Evolutionary conservation across 2,113 vertebrate genomes (phyloP).

Genomic region (Planiliza haematocheilus): DNA sequence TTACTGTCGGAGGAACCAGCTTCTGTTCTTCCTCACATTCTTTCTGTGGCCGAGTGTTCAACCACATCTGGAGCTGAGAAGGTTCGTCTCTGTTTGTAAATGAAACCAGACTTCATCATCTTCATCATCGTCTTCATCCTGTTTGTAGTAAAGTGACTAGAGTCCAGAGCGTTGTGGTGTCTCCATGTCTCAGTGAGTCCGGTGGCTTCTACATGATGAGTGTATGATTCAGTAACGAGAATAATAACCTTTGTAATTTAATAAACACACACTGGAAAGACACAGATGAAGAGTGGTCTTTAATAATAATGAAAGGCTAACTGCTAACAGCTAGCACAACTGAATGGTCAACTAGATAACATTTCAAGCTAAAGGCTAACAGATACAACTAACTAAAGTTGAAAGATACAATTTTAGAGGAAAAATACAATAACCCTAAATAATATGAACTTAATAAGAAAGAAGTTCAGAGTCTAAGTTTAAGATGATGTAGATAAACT

Average conservation of each 20-base stretch:
- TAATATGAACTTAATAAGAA: too few species aligned
- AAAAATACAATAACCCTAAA: too few species aligned
- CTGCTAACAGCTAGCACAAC: too few species aligned
- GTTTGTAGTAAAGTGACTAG: constrained; percentile 62
- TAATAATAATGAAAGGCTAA: too few species aligned
- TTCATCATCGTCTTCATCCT: constrained; percentile 35
- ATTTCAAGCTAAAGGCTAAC: too few species aligned
- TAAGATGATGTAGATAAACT: too few species aligned
- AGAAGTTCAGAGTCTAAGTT: too few species aligned
- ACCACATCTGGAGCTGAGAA: neutral
- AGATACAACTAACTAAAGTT: too few species aligned
- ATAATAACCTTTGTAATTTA: constrained; percentile 80
- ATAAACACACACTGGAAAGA: constrained; percentile 79
- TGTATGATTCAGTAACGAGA: constrained; percentile 64
- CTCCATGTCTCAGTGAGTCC: constrained; percentile 9
- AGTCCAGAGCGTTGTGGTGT: constrained; percentile 59
- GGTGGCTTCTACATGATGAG: constrained; percentile 40
- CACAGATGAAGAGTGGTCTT: neutral
- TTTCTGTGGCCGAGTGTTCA: constrained; percentile 5
- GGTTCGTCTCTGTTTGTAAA: neutral
- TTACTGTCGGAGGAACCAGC: too few species aligned
- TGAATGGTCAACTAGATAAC: too few species aligned
- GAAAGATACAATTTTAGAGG: too few species aligned
- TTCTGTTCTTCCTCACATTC: too few species aligned
- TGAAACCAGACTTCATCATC: constrained; percentile 24